phyloP scores from a whole-genome alignment of 2,888 invertebrate species.

The Dynastes grantii region DNA sequence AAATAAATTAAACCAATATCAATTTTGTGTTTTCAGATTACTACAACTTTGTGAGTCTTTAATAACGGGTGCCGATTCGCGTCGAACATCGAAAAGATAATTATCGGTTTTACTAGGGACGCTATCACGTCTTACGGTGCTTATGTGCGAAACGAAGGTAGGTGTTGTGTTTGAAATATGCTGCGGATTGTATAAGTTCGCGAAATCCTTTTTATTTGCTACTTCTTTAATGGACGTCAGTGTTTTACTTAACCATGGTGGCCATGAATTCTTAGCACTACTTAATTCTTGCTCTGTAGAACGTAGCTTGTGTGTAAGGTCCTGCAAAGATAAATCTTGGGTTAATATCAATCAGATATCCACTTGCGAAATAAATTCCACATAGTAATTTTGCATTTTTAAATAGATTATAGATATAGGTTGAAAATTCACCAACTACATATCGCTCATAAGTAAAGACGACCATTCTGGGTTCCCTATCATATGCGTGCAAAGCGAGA shows the following conservation, averaged over 20 bases:
- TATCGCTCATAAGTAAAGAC: too few species aligned
- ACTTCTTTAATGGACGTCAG: conserved; percentile 84
- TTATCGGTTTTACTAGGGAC: conserved; percentile 66
- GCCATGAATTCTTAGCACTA: conserved; percentile 82
- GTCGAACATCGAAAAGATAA: conserved; percentile 60
- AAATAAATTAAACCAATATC: conserved; percentile 55
- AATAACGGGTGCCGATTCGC: conserved; percentile 67
- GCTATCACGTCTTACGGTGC: conserved; percentile 70
- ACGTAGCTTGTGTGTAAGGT: conserved; percentile 91
- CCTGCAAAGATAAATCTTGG: conserved; percentile 71
- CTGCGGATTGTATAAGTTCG: conserved; percentile 63
- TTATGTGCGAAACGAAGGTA: conserved; percentile 69
- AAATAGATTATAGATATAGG: too few species aligned
- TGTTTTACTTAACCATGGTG: conserved; percentile 96
- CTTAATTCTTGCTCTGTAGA: conserved; percentile 86
- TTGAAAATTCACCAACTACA: too few species aligned
- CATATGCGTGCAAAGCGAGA: too few species aligned
- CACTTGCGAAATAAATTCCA: too few species aligned
- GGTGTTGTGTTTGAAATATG: conserved; percentile 62
- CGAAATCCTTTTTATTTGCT: conserved; percentile 75
- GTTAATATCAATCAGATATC: background rate
- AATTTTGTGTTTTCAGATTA: conserved; percentile 66
- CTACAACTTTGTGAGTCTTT: conserved; percentile 71
- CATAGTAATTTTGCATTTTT: too few species aligned
- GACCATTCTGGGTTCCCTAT: too few species aligned